Evolutionary conservation across 2,888 invertebrate genomes (phyloP), one percentile per base, ranked within the genome.

Genomic region (Cataglyphis altisquamis): DNA sequence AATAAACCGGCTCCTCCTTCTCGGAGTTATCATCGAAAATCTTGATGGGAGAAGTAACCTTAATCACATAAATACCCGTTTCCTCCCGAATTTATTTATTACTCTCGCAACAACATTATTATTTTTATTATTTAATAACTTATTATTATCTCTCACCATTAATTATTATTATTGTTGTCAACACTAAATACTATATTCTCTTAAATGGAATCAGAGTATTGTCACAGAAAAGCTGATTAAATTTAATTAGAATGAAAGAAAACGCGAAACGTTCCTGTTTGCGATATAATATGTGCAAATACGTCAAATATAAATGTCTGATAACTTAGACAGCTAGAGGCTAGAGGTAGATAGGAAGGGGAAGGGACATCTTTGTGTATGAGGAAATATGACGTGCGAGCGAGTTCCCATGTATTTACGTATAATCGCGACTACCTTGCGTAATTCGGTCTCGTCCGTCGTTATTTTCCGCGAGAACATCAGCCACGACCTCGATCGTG

Each of bases 401-500:
- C 32, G 41, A 29, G 60, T 68, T 18, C 45, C 48, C 52, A 48
- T 25, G 75, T 48, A n/a, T 52, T 52, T 52, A n/a, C 8, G 8
- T 63, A 68, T 80, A 78, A 70, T 55, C 29, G 75, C 55, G 80
- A 60, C 91, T 52, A 91, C 89, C 91, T 91, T 90, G 72, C 91
- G 89, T 84, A 92, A 91, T 81, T 81, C 87, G 9, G 84, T 84
- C 87, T 86, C 86, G 87, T 84, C 48, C n/a, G n/a, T 83, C 48
- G 67, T 77, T 87, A 77, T 70, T 68, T 77, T n/a, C 29, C 29
- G 29, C 39, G 29, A 68, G 29, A 29, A 41, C 29, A 41, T 41
- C 41, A 55, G 52, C 12, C 41, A 74, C 48, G 77, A 39, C n/a
- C 48, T 77, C 55, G 39, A 4, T 45, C 15, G 41, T 0, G 55